Percentiles rank a stretch among this genome's conserved stretches.
These are phyloP conservation scores for Dromas ardeola DNA, from an alignment of 2,113 vertebrate genomes.

Conservation along the genomic window DNA sequence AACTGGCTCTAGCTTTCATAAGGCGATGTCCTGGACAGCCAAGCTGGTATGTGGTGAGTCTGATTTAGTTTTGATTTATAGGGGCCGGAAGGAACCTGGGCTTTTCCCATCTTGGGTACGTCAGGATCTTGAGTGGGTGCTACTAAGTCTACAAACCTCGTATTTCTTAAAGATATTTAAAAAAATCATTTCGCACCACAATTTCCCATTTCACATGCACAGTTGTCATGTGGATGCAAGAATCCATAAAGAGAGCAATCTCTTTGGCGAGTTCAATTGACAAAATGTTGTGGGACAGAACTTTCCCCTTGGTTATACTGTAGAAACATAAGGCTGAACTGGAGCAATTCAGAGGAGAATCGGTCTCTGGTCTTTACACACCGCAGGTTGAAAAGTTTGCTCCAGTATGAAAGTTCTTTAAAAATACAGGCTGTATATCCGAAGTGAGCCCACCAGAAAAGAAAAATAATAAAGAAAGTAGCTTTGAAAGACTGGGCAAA, in stretches of 20 bases:
- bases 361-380: neutral
- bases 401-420: constrained; percentile 1
- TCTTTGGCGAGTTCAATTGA: neutral
- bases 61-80: neutral
- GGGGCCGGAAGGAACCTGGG: neutral
- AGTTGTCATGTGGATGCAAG: neutral
- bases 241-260: neutral
- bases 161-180: neutral
- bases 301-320: neutral
- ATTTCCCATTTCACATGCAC: neutral
- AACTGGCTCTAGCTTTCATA: neutral
- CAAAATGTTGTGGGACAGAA: neutral
- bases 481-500: constrained; percentile 61
- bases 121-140: neutral
- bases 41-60: neutral
- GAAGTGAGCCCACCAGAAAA: constrained; percentile 66
- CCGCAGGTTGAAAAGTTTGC: neutral
- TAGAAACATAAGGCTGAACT: neutral
- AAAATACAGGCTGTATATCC: constrained; percentile 26
- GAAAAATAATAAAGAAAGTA: constrained; percentile 69
- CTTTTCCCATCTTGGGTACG: neutral
- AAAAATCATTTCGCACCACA: rapidly evolving
- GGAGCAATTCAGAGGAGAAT: neutral
- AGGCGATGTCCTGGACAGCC: neutral
- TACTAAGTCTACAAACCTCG: rapidly evolving